Percentiles rank a stretch among this genome's conserved stretches.
phyloP scores from a whole-genome alignment of 2,113 vertebrate species.

The Galbula dea region DNA sequence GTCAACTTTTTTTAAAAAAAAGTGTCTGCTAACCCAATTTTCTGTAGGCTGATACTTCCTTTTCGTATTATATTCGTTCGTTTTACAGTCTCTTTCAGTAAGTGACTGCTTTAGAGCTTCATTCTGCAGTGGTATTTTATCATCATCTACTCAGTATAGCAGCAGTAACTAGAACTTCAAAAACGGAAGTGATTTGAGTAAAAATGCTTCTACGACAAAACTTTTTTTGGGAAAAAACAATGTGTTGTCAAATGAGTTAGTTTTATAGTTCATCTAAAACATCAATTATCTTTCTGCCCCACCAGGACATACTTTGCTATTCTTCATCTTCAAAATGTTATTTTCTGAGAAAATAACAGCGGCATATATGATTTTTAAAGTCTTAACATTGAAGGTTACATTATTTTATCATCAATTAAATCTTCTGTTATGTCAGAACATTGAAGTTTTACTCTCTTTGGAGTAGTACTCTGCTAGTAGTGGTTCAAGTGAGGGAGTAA shows the following conservation, averaged over 20 bases:
- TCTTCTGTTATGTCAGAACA: neutral
- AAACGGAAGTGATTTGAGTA: neutral
- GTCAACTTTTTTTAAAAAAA: neutral
- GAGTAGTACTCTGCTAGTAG: neutral
- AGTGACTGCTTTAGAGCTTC: neutral
- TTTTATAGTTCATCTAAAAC: neutral
- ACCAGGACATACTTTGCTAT: neutral
- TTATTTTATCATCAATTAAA: neutral
- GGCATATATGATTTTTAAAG: neutral
- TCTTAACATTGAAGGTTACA: neutral
- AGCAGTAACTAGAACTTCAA: neutral
- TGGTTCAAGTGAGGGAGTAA: neutral
- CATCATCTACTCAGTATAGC: neutral
- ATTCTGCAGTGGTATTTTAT: neutral
- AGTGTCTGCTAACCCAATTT: neutral
- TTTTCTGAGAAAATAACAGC: neutral
- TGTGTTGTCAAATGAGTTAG: neutral
- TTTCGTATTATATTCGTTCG: neutral
- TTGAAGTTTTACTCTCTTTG: neutral
- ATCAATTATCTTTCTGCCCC: neutral
- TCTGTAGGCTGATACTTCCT: neutral
- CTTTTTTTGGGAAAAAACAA: fast-evolving
- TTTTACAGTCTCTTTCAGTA: neutral
- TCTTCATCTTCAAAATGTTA: neutral
- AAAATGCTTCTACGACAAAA: neutral